Evolutionary conservation across 2,797 vertebrate genomes (phyloP).

Genomic region (Acrossocheilus wenchowensis): DNA sequence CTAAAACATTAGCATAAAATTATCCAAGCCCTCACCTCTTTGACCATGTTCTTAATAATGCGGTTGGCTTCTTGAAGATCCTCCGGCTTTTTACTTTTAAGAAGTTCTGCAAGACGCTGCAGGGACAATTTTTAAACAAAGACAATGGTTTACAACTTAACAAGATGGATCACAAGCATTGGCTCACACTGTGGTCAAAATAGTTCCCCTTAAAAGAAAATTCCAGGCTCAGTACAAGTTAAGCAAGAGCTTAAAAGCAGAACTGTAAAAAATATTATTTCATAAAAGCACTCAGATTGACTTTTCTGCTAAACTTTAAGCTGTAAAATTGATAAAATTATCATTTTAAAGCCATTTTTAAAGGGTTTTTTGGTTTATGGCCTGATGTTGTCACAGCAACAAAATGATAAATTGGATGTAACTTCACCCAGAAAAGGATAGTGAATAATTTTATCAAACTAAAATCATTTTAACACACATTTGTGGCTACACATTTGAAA

Average conservation of each 20-base stretch:
- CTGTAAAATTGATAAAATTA: neutral
- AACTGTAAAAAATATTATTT: neutral
- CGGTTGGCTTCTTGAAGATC: constrained; percentile 95
- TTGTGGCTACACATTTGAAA: neutral
- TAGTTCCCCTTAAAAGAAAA: neutral
- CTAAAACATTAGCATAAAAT: neutral
- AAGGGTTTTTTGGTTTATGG: neutral
- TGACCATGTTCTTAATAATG: constrained; percentile 97
- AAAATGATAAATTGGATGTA: neutral
- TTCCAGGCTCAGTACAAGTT: neutral
- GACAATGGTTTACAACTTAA: neutral
- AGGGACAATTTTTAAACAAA: constrained; percentile 17
- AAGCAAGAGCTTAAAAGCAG: neutral
- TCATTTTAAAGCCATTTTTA: neutral
- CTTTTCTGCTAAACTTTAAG: neutral
- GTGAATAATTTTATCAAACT: neutral
- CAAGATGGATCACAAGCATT: neutral
- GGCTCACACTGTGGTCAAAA: neutral
- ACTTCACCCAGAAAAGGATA: neutral
- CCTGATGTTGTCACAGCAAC: neutral
- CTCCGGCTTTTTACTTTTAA: constrained; percentile 95
- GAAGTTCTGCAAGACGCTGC: constrained; percentile 88
- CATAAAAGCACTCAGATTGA: neutral
- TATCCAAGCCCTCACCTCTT: constrained; percentile 83
- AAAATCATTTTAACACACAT: neutral